phyloP scores from a whole-genome alignment of 2,888 invertebrate species.

The Lasioglossum leucozonium region DNA sequence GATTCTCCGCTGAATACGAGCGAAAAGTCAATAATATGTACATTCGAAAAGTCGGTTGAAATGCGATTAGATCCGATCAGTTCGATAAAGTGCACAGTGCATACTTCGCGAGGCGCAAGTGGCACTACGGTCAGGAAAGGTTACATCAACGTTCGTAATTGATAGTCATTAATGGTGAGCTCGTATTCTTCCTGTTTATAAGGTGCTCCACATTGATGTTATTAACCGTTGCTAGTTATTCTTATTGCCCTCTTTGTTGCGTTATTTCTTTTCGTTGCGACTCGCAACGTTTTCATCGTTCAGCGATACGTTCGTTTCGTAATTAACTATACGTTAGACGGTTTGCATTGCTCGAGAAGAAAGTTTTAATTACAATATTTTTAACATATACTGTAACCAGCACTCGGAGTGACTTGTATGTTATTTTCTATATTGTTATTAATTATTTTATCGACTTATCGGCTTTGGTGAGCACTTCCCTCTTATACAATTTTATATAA shows the following conservation, averaged over 20 bases:
- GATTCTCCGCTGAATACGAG: neutral
- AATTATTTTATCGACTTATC: no score
- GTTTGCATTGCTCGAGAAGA: neutral
- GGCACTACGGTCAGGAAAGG: conserved; percentile 38
- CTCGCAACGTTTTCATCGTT: neutral
- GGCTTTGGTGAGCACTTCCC: no score
- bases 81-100: conserved; percentile 28
- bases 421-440: no score
- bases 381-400: no score
- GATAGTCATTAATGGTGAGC: conserved; percentile 38
- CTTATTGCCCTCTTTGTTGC: neutral
- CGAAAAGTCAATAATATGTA: neutral
- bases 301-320: neutral
- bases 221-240: conserved; percentile 10
- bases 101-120: conserved; percentile 10
- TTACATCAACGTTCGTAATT: conserved; percentile 48
- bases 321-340: neutral
- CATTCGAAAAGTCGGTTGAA: conserved; percentile 6
- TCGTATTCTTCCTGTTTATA: conserved; percentile 41
- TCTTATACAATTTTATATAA: no score
- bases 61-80: conserved; percentile 40
- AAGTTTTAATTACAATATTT: neutral
- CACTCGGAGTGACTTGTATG: no score
- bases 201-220: conserved; percentile 10
- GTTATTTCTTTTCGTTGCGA: neutral